phyloP scores from a whole-genome alignment of 2,888 invertebrate species.

The Mythimna loreyi region DNA sequence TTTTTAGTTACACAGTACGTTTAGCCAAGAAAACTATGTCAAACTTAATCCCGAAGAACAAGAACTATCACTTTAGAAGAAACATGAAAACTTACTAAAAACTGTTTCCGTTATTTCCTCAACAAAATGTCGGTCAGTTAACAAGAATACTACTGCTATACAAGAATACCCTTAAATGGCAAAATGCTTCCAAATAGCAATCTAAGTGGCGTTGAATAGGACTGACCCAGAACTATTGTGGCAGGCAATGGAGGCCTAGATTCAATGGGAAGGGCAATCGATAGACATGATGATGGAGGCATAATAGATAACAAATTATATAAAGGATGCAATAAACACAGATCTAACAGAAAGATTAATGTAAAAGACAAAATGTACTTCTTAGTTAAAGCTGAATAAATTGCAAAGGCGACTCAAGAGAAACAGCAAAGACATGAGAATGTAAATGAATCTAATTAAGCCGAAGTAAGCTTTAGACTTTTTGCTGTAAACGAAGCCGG shows the following conservation, averaged over 20 bases:
- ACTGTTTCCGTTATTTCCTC: slow-evolving; percentile 40
- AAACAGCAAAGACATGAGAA: slow-evolving; percentile 27
- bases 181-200: slow-evolving; percentile 45
- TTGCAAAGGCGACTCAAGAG: neutral
- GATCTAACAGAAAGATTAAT: slow-evolving; percentile 6
- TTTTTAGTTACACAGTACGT: neutral
- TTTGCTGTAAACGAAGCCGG: slow-evolving; percentile 40
- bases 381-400: neutral
- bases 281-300: slow-evolving; percentile 23
- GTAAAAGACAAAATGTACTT: neutral
- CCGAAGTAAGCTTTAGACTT: slow-evolving; percentile 37
- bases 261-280: slow-evolving; percentile 43
- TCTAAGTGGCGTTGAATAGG: slow-evolving; percentile 37
- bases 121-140: slow-evolving; percentile 34
- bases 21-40: slow-evolving; percentile 15
- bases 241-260: slow-evolving; percentile 34
- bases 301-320: slow-evolving; percentile 31
- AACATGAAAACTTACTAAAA: slow-evolving; percentile 31
- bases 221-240: slow-evolving; percentile 55
- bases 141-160: slow-evolving; percentile 30
- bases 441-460: slow-evolving; percentile 50
- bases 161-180: slow-evolving; percentile 46
- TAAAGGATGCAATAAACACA: neutral
- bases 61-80: slow-evolving; percentile 36
- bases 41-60: slow-evolving; percentile 16